These are phyloP conservation scores for Noctuana brunneofusca DNA, from an alignment of 2,888 invertebrate species.

Conservation along the genomic window DNA sequence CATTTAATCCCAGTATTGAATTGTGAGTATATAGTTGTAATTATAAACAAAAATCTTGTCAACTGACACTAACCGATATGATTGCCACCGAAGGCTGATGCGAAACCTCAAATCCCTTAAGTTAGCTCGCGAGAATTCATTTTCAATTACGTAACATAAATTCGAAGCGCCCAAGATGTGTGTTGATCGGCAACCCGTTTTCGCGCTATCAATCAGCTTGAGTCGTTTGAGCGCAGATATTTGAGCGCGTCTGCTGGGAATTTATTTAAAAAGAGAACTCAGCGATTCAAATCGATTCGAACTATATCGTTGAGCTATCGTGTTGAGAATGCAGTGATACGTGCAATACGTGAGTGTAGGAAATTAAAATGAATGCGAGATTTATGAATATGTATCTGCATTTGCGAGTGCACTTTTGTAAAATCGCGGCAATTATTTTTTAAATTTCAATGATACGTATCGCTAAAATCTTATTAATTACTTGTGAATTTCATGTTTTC, in stretches of 20 bases:
- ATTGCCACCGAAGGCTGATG: too few relatives aligned
- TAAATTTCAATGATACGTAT: too few relatives aligned
- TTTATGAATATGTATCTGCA: neutral
- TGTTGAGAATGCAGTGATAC: neutral
- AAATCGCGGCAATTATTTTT: neutral
- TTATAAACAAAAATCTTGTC: too few relatives aligned
- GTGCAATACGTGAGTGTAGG: neutral
- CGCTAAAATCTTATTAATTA: too few relatives aligned
- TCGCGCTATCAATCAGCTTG: constrained; percentile 38
- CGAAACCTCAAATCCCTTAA: too few relatives aligned
- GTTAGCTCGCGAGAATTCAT: neutral
- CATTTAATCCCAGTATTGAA: too few relatives aligned
- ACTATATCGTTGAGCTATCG: constrained; percentile 3
- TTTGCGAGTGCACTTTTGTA: neutral
- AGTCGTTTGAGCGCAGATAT: constrained; percentile 30
- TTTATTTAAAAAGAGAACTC: constrained; percentile 30
- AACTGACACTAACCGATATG: too few relatives aligned
- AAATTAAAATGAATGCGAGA: neutral
- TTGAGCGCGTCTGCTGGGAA: constrained; percentile 22
- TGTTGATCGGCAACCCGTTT: constrained; percentile 23
- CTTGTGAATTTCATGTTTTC: too few relatives aligned
- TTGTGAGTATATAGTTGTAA: too few relatives aligned
- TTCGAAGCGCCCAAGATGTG: constrained; percentile 13
- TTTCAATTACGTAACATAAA: constrained; percentile 12
- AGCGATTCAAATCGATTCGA: constrained; percentile 4